Base-by-base conservation (phyloP, 1,140 invertebrate genomes). In the Berghia stephanieae region DNA sequence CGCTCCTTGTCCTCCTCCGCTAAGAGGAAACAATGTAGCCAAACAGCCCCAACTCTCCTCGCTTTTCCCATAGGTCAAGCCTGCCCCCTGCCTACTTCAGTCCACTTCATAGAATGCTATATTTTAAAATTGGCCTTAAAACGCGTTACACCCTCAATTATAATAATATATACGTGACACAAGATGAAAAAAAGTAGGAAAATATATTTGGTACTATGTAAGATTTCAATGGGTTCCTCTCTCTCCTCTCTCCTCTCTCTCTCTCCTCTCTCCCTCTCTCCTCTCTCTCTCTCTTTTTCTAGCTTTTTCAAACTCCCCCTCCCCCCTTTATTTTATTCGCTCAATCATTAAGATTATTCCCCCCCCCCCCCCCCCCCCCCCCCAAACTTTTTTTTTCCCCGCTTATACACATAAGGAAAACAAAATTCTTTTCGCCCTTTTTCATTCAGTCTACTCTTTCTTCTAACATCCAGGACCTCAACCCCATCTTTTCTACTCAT, bases 261-360 rank as follows among this genome's bases (percentile, higher is more conserved):
- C 38, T 71, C 24, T 71, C 38, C 38, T 71, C 69, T 71, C 69
- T 71, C 38, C 46, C 38, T 46, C 38, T 8, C 40, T 27, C 10
- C 69, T 46, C 69, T 46, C 43, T 71, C 43, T 71, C 69, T 71
- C 69, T 71, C 69, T 71, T 71, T 43, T 40, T 60, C 4, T 60
- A n/a, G 5, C 55, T 60, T 10, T 27, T 13, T 21, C 10, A 60
- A 5, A 60, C 6, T 27, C 6, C 24, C n/a, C 34, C 8, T 27
- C 6, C 34, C n/a, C 6, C 57, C 34, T n/a, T 8, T 31, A 10
- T 60, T 60, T 31, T n/a, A 31, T 60, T 36, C n/a, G 18, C 16
- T 8, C 3, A 38, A 16, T 67, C 24, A 38, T 24, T 67, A 16
- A 10, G 16, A 38, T 16, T 67, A 16, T 67, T 31, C 24, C 36